phyloP scores from a whole-genome alignment of 2,888 invertebrate species.

The Phania funesta region DNA sequence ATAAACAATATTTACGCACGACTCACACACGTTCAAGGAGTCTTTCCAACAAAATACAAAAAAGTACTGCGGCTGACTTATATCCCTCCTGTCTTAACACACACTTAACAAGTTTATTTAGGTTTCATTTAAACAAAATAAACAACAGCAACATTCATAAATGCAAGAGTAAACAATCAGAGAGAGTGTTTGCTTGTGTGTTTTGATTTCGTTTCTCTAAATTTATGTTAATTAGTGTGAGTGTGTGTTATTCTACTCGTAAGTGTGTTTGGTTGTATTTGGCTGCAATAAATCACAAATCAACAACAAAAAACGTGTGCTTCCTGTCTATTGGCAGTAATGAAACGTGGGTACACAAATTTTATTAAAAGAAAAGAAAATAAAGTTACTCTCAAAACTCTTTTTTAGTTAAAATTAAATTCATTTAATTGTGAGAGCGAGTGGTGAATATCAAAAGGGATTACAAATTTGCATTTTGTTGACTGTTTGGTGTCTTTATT shows the following conservation, averaged over 20 bases:
- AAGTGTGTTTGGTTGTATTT: slow-evolving; percentile 55
- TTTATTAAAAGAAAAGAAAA: slow-evolving; percentile 11
- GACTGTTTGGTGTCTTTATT: slow-evolving; percentile 24
- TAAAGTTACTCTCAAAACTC: slow-evolving; percentile 15
- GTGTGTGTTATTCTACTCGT: not conserved
- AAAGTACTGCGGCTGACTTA: slow-evolving; percentile 42
- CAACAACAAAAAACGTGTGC: slow-evolving; percentile 75
- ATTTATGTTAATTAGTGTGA: slow-evolving; percentile 75
- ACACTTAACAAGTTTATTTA: slow-evolving; percentile 54
- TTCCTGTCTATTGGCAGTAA: slow-evolving; percentile 73
- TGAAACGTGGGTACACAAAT: slow-evolving; percentile 23
- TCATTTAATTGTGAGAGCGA: slow-evolving; percentile 60
- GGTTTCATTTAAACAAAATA: slow-evolving; percentile 68
- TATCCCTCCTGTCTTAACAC: slow-evolving; percentile 24
- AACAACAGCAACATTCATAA: slow-evolving; percentile 68
- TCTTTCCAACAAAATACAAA: not conserved
- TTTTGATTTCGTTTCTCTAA: slow-evolving; percentile 69
- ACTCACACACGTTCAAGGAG: slow-evolving; percentile 48
- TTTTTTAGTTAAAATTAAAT: not conserved
- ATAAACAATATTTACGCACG: slow-evolving; percentile 67
- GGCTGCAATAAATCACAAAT: slow-evolving; percentile 68
- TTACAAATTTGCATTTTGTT: slow-evolving; percentile 44
- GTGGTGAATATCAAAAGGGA: slow-evolving; percentile 47
- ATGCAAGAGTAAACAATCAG: not conserved
- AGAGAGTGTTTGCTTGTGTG: slow-evolving; percentile 13